Percentiles rank a stretch among this genome's conserved stretches.
Evolutionary conservation across 2,797 vertebrate species (phyloP).

Genomic region (Paedocypris micromegethes): DNA sequence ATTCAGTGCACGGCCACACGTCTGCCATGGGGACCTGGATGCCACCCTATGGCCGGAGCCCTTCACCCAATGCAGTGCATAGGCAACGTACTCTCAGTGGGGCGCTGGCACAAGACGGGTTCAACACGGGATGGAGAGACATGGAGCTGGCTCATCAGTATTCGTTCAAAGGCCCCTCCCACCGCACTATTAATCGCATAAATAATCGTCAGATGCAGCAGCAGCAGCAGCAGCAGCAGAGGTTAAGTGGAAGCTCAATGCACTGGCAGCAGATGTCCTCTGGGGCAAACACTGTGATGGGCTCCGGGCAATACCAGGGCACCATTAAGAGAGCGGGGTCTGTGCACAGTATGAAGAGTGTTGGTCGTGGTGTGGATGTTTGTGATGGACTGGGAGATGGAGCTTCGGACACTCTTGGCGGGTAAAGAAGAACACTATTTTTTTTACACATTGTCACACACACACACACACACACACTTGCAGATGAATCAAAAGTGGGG

Average conservation of each 20-base stretch:
- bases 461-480: too few species aligned
- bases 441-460: not conserved
- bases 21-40: constrained; percentile 37
- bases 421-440: constrained; percentile 65
- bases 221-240: constrained; percentile 59
- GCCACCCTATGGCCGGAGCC: constrained; percentile 29
- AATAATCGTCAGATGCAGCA: constrained; percentile 71
- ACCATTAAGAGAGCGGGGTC: constrained; percentile 72
- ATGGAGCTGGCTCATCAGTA: constrained; percentile 60
- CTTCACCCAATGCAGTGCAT: constrained; percentile 35
- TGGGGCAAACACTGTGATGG: constrained; percentile 36
- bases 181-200: constrained; percentile 86
- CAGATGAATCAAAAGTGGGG: too few species aligned
- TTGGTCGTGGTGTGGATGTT: constrained; percentile 72
- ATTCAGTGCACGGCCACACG: constrained; percentile 45
- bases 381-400: constrained; percentile 64
- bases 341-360: constrained; percentile 76
- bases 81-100: constrained; percentile 70
- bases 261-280: constrained; percentile 55
- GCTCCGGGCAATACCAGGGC: constrained; percentile 56
- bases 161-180: constrained; percentile 81
- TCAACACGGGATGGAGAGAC: constrained; percentile 51
- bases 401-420: constrained; percentile 65
- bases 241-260: constrained; percentile 38
- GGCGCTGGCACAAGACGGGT: constrained; percentile 56